A percentile compares a stretch with the other conserved stretches of the same genome.
Conservation (phyloP, 1,140 invertebrate species). For the Venturia canescens region DNA sequence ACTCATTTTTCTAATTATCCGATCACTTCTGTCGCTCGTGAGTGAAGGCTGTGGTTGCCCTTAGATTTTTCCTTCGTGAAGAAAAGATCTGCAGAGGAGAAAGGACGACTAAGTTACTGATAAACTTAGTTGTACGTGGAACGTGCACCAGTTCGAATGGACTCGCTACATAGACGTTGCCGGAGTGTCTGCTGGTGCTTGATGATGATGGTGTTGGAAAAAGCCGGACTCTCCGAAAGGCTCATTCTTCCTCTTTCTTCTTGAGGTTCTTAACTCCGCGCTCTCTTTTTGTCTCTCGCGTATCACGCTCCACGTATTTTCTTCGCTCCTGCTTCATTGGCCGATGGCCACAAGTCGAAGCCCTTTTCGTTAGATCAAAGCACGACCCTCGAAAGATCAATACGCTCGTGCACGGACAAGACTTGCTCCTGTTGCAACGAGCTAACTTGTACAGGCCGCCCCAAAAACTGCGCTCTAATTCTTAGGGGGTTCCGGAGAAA, state of each 20-base stretch:
- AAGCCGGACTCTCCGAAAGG: constrained; percentile 13
- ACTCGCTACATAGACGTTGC: constrained; percentile 14
- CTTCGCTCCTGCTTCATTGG: constrained; percentile 13
- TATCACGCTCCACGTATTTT: constrained; percentile 8
- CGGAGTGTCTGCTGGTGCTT: constrained; percentile 39
- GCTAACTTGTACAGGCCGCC: constrained; percentile 17
- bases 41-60: not conserved
- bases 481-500: too few relatives aligned
- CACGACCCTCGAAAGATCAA: constrained; percentile 54
- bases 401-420: constrained; percentile 46
- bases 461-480: not conserved
- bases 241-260: constrained; percentile 10
- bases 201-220: constrained; percentile 31
- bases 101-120: constrained; percentile 61
- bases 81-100: constrained; percentile 18
- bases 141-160: constrained; percentile 54
- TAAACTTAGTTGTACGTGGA: constrained; percentile 67
- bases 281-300: not conserved
- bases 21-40: constrained; percentile 60
- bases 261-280: not conserved
- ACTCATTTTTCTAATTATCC: constrained; percentile 76
- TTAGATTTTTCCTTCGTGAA: not conserved
- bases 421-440: constrained; percentile 14
- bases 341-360: constrained; percentile 47
- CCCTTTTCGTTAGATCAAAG: constrained; percentile 57